Conservation (phyloP, 1,140 invertebrate genomes). For the Brachionus asplanchnoidis region DNA sequence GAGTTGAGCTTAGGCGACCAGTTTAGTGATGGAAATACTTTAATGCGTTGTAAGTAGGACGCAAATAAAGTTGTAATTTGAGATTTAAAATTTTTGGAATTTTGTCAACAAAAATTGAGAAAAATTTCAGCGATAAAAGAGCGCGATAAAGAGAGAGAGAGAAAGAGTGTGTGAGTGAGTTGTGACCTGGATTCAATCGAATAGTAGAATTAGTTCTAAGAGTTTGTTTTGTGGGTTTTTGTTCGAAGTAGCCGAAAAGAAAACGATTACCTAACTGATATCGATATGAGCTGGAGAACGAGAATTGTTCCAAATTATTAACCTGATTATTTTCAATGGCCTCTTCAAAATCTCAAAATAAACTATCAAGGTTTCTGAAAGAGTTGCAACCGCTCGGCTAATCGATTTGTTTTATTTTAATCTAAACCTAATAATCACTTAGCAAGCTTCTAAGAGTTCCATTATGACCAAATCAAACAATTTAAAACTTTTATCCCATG, state of each 20-base stretch:
- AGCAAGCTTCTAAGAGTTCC: not conserved
- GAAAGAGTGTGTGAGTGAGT: not conserved
- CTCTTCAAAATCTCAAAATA: not conserved
- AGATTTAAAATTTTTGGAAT: not conserved
- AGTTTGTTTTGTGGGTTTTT: not conserved
- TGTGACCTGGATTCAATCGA: slow-evolving; percentile 26
- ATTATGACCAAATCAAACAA: not conserved
- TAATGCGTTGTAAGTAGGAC: slow-evolving; percentile 7
- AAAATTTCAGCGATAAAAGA: not conserved
- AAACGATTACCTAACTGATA: slow-evolving; percentile 17
- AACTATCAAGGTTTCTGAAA: slow-evolving; percentile 26
- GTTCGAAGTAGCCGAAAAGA: not conserved
- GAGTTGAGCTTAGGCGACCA: not conserved
- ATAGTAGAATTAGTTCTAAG: not conserved
- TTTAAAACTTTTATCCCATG: not conserved
- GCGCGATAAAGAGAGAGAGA: not conserved
- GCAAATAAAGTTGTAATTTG: slow-evolving; percentile 34
- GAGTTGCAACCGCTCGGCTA: not conserved
- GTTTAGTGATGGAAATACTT: not conserved
- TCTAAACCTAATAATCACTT: not conserved
- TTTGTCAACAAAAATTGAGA: slow-evolving; percentile 22
- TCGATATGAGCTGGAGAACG: not conserved
- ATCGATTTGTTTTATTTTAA: slow-evolving; percentile 8
- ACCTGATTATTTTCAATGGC: not conserved
- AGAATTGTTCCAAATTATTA: slow-evolving; percentile 24